Conservation (phyloP, 2,797 vertebrate species). For the Phyllotis vaccarum region DNA sequence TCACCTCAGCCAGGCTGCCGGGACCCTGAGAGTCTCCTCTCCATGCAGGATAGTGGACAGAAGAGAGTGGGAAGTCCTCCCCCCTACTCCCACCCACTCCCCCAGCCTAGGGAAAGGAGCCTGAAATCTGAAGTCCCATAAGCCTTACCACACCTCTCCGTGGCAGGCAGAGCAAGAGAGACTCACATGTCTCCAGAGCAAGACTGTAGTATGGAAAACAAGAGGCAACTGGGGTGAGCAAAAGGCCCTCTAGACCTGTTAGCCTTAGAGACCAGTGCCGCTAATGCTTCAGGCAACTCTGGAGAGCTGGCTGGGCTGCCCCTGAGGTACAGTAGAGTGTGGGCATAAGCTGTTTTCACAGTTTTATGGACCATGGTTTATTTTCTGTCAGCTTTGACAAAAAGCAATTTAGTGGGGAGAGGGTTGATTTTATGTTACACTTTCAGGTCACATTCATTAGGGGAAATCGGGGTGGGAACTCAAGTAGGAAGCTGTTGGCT, state of each 20-base stretch:
- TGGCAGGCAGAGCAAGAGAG: not conserved
- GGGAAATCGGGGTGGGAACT: not conserved
- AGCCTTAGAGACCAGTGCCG: not conserved
- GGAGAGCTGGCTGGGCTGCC: accelerated
- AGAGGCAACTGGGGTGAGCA: not conserved
- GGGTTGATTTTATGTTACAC: not conserved
- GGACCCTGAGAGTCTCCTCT: too few relatives aligned
- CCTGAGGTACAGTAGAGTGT: accelerated
- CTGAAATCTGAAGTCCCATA: not conserved
- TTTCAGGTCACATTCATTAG: not conserved
- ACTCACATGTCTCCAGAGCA: not conserved
- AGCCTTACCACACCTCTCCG: not conserved
- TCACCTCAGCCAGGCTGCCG: not conserved
- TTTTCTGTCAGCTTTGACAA: not conserved
- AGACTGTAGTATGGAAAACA: not conserved
- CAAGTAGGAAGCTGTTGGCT: not conserved
- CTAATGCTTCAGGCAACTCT: not conserved
- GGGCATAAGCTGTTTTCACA: not conserved
- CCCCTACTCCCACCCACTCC: too few relatives aligned
- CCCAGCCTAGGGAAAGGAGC: not conserved
- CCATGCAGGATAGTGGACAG: too few relatives aligned
- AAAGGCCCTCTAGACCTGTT: not conserved
- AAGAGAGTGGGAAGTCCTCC: too few relatives aligned
- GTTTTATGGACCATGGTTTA: accelerated
- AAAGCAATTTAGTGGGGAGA: not conserved